Evolutionary conservation across 2,113 vertebrate genomes (phyloP), one percentile per base, ranked within the genome.

Genomic region (Channa argus): DNA sequence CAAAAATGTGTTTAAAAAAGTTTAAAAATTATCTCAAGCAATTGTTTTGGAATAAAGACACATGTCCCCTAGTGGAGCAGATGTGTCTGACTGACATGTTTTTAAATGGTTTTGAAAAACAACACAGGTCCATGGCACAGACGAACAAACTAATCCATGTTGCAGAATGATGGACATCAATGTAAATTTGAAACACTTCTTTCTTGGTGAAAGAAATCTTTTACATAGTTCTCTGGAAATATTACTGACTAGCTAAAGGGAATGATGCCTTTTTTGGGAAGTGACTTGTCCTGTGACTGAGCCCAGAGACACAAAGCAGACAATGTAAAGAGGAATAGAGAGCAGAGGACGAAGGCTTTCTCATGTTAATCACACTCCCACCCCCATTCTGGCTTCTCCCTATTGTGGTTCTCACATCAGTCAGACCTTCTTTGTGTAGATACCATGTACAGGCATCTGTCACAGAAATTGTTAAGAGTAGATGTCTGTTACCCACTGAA

Each of bases 301-400:
- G 38, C 63, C 55, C 55, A 53, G 34, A 80, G 61, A 83, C 67
- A 72, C 38, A 9, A 58, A 63, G 68, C 41, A 67, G 81, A 87
- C 79, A 84, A 78, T 68, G 84, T 15, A 45, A 78, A 56, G 79
- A 86, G 85, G 85, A 85, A 86, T 79, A 81, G 62, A 4, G 37
- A 72, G 58, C 73, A 2, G 66, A 70, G 80, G 82, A 69, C 8
- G 51, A 64, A n/a, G 44, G 50, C 80, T 91, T 94, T 93, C 82
- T 91, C 73, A 87, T 93, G 91, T 61, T 88, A 93, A 92, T 91
- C 5, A 33, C 61, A 71, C 65, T 9, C 58, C 77, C 66, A 74
- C 73, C 78, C 85, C 81, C 77, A 68, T 74, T 54, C 46, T 11
- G 56, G 53, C 64, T 65, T 64, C 55, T 63, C 9, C 60, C 77